phyloP scores from a whole-genome alignment of 64 coral and sea anemone genomes.

The Stichodactyla helianthus region DNA sequence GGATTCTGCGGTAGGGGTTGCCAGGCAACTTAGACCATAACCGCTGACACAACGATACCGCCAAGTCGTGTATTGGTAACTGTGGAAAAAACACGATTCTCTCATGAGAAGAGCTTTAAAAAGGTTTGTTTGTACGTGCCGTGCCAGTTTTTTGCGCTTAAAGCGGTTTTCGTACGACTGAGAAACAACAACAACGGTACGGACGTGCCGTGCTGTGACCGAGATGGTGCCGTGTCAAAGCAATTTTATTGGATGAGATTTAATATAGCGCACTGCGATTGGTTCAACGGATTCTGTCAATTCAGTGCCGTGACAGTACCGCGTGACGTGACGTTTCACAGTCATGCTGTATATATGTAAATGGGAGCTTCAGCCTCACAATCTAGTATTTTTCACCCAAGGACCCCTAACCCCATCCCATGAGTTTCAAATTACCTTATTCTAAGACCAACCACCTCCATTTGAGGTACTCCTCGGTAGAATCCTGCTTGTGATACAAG shows the following conservation, averaged over 20 bases:
- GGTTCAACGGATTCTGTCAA: too few relatives aligned
- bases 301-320: too few relatives aligned
- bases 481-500: slow-evolving; percentile 66
- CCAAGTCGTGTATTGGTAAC: slow-evolving; percentile 69
- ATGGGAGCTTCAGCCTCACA: too few relatives aligned
- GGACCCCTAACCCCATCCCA: background rate
- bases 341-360: too few relatives aligned
- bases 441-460: slow-evolving; percentile 73
- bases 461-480: slow-evolving; percentile 66
- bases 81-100: background rate
- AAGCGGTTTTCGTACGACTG: too few relatives aligned
- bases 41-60: slow-evolving; percentile 66
- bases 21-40: slow-evolving; percentile 59
- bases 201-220: too few relatives aligned
- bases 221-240: too few relatives aligned
- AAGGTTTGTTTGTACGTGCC: background rate
- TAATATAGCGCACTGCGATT: too few relatives aligned
- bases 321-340: too few relatives aligned
- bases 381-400: background rate
- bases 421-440: slow-evolving; percentile 39
- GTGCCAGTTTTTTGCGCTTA: too few relatives aligned
- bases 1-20: background rate
- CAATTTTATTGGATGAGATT: too few relatives aligned
- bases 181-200: background rate
- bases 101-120: background rate